Conservation (phyloP, 2,113 vertebrate species). For the Chamaetylas fuelleborni region DNA sequence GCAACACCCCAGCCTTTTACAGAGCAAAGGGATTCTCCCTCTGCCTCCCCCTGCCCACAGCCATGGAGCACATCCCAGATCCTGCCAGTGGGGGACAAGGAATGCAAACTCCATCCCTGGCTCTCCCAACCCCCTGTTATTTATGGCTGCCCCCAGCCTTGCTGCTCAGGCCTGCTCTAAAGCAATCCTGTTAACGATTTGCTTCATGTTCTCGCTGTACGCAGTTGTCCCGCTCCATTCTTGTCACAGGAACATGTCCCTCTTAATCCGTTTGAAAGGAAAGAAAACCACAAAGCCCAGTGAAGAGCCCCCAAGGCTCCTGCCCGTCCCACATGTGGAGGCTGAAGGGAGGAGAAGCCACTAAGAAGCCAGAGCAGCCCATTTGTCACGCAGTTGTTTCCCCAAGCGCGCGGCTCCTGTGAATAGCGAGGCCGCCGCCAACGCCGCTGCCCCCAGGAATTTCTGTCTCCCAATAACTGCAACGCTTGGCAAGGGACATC, state of each 20-base stretch:
- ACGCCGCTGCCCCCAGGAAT: constrained; percentile 17
- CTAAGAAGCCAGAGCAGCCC: constrained; percentile 11
- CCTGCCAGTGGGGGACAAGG: not conserved
- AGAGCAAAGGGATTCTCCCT: not conserved
- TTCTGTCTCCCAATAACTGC: constrained; percentile 31
- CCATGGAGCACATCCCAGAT: not conserved
- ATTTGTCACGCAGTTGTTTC: constrained; percentile 23
- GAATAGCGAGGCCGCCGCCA: constrained; percentile 46
- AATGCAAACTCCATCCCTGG: not conserved
- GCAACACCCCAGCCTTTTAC: rapidly evolving
- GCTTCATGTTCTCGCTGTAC: constrained; percentile 11
- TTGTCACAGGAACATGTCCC: constrained; percentile 25
- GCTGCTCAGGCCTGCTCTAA: not conserved
- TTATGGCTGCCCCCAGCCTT: not conserved
- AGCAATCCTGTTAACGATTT: constrained; percentile 24
- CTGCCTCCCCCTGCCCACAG: not conserved
- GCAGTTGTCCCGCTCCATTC: constrained; percentile 20
- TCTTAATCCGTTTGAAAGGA: constrained; percentile 43
- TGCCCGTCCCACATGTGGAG: not conserved
- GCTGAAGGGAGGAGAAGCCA: constrained; percentile 21
- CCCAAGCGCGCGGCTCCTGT: constrained; percentile 31
- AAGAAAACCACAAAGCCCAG: constrained; percentile 38
- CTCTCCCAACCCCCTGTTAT: not conserved
- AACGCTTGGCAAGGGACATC: constrained; percentile 31
- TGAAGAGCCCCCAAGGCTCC: constrained; percentile 17